Conservation (phyloP, 2,797 vertebrate genomes). For the Oryzias sinensis region DNA sequence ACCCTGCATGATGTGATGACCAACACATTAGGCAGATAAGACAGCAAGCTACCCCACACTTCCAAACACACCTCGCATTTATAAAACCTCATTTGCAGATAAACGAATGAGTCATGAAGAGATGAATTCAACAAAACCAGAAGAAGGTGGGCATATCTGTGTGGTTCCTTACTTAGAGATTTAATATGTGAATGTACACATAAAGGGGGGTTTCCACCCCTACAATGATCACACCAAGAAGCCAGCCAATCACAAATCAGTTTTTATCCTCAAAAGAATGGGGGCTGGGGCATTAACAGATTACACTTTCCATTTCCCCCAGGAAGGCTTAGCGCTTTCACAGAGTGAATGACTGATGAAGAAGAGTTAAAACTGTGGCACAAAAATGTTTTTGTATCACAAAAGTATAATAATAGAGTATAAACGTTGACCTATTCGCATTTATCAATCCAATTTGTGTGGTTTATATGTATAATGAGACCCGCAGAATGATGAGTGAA, state of each 20-base stretch:
- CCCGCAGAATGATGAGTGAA: too few relatives aligned
- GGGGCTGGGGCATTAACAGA: slow-evolving; percentile 60
- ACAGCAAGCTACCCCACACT: slow-evolving; percentile 18
- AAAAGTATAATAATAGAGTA: slow-evolving; percentile 3
- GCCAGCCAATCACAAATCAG: slow-evolving; percentile 58
- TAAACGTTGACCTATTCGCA: background rate
- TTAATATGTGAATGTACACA: background rate
- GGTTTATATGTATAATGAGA: background rate
- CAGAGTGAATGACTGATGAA: slow-evolving; percentile 19
- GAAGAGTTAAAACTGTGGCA: slow-evolving; percentile 6
- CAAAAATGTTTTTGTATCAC: slow-evolving; percentile 5
- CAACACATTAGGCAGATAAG: slow-evolving; percentile 48
- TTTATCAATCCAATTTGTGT: background rate
- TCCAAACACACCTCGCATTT: slow-evolving; percentile 24
- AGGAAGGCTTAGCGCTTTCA: slow-evolving; percentile 58
- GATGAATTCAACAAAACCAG: slow-evolving; percentile 16
- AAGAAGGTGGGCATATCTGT: slow-evolving; percentile 17
- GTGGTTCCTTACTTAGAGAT: background rate
- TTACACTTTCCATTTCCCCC: slow-evolving; percentile 57
- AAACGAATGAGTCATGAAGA: slow-evolving; percentile 38
- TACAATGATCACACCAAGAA: slow-evolving; percentile 39
- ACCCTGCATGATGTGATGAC: slow-evolving; percentile 50
- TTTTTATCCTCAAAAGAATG: slow-evolving; percentile 59
- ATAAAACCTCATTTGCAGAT: slow-evolving; percentile 27
- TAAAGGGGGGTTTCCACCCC: slow-evolving; percentile 16